These are phyloP conservation scores for Marisa cornuarietis DNA, from an alignment of 1,140 invertebrate species.

Conservation along the genomic window DNA sequence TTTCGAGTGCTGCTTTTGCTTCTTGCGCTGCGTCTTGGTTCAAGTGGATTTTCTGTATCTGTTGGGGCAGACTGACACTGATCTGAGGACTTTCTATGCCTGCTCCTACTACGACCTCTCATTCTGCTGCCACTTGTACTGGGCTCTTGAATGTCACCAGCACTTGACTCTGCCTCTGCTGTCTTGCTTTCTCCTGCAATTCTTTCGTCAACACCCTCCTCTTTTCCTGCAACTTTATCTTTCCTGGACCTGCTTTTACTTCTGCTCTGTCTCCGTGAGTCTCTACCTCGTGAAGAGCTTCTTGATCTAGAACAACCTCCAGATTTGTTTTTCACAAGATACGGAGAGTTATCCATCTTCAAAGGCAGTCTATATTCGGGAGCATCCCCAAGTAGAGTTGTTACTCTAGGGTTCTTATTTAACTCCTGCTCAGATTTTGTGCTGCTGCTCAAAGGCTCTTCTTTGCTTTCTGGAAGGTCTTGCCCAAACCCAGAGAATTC, in stretches of 20 bases:
- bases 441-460: background rate
- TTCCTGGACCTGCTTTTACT: constrained; percentile 8
- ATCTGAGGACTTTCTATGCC: background rate
- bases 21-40: constrained; percentile 12
- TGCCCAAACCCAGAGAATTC: background rate
- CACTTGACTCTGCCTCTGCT: background rate
- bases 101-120: background rate
- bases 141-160: background rate
- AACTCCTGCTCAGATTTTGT: background rate
- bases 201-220: constrained; percentile 17
- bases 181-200: background rate
- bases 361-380: constrained; percentile 15
- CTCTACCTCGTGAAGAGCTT: constrained; percentile 1
- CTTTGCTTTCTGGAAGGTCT: background rate
- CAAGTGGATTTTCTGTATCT: background rate
- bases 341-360: constrained; percentile 8
- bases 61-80: too few species aligned
- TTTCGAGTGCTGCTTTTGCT: background rate
- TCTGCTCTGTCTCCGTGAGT: constrained; percentile 3
- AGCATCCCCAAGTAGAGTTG: constrained; percentile 15
- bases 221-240: constrained; percentile 8
- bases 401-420: background rate
- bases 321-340: constrained; percentile 9
- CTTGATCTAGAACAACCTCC: constrained; percentile 17
- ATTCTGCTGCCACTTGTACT: too few species aligned